A percentile compares a stretch with the other conserved stretches of the same genome.
These are phyloP conservation scores for Dromius quadrimaculatus DNA, from an alignment of 2,888 invertebrate genomes.

Conservation along the genomic window DNA sequence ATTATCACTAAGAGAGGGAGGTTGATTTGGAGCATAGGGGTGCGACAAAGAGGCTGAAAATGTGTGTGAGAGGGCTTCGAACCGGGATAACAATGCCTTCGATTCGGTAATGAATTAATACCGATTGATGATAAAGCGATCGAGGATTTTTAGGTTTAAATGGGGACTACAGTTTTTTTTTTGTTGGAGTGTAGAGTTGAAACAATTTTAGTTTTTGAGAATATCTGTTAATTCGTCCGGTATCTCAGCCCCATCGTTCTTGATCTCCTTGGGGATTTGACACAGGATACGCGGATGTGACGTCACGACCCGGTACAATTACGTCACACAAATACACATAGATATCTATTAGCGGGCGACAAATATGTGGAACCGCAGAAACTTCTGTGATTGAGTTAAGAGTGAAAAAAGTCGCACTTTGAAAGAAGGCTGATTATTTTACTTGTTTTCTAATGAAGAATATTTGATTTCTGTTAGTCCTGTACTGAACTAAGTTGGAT, in stretches of 20 bases:
- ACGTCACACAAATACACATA: conserved; percentile 64
- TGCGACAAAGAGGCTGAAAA: not conserved
- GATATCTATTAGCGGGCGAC: conserved; percentile 63
- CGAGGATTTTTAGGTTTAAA: conserved; percentile 41
- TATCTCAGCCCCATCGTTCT: no score
- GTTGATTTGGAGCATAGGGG: not conserved
- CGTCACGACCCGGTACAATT: conserved; percentile 60
- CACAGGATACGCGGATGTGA: conserved; percentile 57
- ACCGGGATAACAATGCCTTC: conserved; percentile 52
- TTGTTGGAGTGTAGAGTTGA: no score
- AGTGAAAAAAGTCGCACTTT: not conserved
- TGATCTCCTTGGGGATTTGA: conserved; percentile 54
- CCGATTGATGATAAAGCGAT: conserved; percentile 61
- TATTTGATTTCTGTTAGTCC: not conserved
- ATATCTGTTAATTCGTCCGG: no score
- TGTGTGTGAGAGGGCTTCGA: not conserved
- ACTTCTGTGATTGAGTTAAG: conserved; percentile 38
- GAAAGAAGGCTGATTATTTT: conserved; percentile 20
- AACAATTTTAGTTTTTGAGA: no score
- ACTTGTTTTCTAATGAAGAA: conserved; percentile 33
- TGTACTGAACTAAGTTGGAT: not conserved
- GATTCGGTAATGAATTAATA: conserved; percentile 64
- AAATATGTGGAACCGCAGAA: conserved; percentile 38
- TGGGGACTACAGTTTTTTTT: no score
- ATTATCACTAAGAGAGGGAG: conserved; percentile 41